Evolutionary conservation across 2,888 invertebrate species (phyloP).

Genomic region (Sarcophaga caerulescens): DNA sequence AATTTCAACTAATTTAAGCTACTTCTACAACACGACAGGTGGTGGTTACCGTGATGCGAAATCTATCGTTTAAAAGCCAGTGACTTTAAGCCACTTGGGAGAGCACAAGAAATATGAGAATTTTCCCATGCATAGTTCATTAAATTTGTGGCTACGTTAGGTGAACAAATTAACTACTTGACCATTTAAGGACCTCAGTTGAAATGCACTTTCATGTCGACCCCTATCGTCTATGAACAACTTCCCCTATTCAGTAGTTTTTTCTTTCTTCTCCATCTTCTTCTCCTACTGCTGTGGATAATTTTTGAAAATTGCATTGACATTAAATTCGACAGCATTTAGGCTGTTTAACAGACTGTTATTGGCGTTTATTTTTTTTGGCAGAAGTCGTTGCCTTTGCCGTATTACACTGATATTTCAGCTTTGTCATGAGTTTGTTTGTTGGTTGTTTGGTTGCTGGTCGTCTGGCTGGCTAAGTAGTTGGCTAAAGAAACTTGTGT

Average conservation of each 20-base stretch:
- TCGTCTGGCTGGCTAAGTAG: no score
- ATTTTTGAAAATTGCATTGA: slow-evolving; percentile 67
- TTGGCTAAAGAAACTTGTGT: neutral
- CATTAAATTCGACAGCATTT: slow-evolving; percentile 67
- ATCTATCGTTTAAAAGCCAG: no score
- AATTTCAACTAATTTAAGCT: no score
- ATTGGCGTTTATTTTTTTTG: slow-evolving; percentile 15
- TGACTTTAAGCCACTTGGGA: no score
- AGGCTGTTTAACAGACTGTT: slow-evolving; percentile 63
- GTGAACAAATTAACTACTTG: no score
- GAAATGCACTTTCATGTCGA: neutral
- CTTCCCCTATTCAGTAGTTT: neutral
- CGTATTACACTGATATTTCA: slow-evolving; percentile 42
- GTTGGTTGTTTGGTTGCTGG: neutral
- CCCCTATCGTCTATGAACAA: neutral
- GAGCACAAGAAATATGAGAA: no score
- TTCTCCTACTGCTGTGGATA: slow-evolving; percentile 28
- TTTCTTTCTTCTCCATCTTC: neutral
- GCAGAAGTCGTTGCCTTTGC: neutral
- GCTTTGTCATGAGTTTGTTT: slow-evolving; percentile 31
- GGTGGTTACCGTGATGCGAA: no score
- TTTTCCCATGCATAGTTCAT: no score
- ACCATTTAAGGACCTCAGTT: no score
- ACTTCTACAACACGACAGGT: no score
- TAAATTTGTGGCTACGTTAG: no score